Evolutionary conservation across 2,888 invertebrate species (phyloP).

Genomic region (Ramazzottius varieornatus): DNA sequence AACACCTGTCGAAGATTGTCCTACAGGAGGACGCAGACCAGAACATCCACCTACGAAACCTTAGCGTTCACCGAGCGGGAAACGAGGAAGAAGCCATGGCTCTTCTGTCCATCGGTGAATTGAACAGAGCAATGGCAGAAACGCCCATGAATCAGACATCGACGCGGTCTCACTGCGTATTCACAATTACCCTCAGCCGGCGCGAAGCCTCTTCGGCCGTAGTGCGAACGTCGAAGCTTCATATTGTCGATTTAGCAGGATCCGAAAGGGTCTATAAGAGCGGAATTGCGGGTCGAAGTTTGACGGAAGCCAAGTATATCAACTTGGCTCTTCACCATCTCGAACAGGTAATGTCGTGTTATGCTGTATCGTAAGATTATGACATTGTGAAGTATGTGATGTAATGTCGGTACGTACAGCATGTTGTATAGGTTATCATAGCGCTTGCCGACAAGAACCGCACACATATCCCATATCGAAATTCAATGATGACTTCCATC

Average conservation of each 20-base stretch:
- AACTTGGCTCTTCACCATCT: constrained; percentile 23
- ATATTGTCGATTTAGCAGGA: constrained; percentile 24
- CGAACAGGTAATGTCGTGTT: constrained; percentile 18
- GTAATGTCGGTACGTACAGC: neutral
- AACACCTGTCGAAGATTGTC: constrained; percentile 23
- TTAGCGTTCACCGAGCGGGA: constrained; percentile 19
- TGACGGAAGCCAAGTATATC: constrained; percentile 24
- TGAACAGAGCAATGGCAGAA: constrained; percentile 26
- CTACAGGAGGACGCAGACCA: constrained; percentile 23
- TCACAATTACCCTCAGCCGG: constrained; percentile 22
- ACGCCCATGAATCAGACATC: constrained; percentile 26
- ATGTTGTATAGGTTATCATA: constrained; percentile 18
- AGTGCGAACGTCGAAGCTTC: constrained; percentile 21
- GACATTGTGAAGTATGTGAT: neutral
- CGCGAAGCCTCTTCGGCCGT: constrained; percentile 21
- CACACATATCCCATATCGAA: constrained; percentile 23
- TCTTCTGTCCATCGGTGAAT: constrained; percentile 23
- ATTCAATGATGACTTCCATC: constrained; percentile 25
- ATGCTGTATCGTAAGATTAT: neutral
- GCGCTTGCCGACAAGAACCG: constrained; percentile 20
- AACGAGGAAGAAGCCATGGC: constrained; percentile 24
- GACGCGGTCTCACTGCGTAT: constrained; percentile 24
- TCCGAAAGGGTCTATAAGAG: constrained; percentile 24
- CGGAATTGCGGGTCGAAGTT: constrained; percentile 20
- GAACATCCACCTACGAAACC: constrained; percentile 23